Conservation (phyloP, 2,113 vertebrate species). For the Hypomesus transpacificus region DNA sequence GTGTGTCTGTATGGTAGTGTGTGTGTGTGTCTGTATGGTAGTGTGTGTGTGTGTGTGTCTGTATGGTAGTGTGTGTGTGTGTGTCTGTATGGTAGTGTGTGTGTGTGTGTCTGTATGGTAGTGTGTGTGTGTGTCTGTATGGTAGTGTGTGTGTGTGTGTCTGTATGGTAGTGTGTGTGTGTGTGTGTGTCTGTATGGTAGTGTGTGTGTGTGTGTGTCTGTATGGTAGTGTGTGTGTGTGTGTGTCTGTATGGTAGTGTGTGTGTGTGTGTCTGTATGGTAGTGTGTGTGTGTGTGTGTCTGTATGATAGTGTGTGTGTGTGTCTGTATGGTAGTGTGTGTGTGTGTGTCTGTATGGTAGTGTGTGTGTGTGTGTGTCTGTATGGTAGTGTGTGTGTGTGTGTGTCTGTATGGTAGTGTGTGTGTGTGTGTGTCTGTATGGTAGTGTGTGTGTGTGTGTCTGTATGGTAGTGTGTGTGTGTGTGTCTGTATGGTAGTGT, state of each 20-base stretch:
- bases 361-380: neutral
- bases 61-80: neutral
- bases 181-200: neutral
- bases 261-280: neutral
- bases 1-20: neutral
- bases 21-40: neutral
- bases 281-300: neutral
- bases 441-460: neutral
- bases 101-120: too few relatives aligned
- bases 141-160: neutral
- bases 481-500: neutral
- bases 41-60: neutral
- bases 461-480: neutral
- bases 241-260: too few relatives aligned
- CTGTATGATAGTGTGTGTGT: too few relatives aligned
- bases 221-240: neutral
- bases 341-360: neutral
- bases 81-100: neutral
- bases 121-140: neutral
- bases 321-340: neutral
- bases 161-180: neutral
- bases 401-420: neutral
- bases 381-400: neutral
- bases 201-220: neutral
- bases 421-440: neutral